Percentiles rank a stretch among this genome's conserved stretches.
Conservation (phyloP, 2,797 vertebrate species). For the Synaphobranchus kaupii region DNA sequence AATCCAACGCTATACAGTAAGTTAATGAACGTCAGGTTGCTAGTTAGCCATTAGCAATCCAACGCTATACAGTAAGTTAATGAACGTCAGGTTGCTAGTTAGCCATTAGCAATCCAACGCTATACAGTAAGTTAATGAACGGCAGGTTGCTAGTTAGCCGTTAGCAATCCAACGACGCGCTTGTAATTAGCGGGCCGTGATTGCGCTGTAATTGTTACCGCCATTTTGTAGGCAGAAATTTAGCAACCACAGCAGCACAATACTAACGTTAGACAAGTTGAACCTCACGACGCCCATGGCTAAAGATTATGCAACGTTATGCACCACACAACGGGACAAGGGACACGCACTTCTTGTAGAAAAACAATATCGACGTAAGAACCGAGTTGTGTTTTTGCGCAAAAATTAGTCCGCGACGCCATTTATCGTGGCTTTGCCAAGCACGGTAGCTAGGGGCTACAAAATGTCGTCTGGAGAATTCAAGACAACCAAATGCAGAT, state of each 20-base stretch:
- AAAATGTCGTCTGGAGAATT: conserved; percentile 21
- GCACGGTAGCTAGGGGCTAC: not conserved
- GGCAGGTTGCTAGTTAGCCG: too few relatives aligned
- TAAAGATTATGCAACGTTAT: too few relatives aligned
- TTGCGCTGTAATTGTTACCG: not conserved
- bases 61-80: too few relatives aligned
- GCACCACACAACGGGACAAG: not conserved
- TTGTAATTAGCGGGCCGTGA: not conserved
- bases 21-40: too few relatives aligned
- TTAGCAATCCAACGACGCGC: not conserved
- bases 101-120: too few relatives aligned
- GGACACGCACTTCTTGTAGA: not conserved
- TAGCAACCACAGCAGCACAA: not conserved
- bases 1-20: too few relatives aligned
- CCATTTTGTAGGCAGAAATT: conserved; percentile 32
- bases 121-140: too few relatives aligned
- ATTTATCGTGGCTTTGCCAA: not conserved
- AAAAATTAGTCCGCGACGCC: not conserved
- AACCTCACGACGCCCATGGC: not conserved
- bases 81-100: too few relatives aligned
- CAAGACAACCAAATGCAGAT: not conserved
- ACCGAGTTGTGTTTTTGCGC: not conserved
- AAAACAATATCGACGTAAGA: not conserved
- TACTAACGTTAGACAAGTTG: not conserved
- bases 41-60: too few relatives aligned